Evolutionary conservation across 1,140 invertebrate genomes (phyloP).

Genomic region (Bombus balteatus): DNA sequence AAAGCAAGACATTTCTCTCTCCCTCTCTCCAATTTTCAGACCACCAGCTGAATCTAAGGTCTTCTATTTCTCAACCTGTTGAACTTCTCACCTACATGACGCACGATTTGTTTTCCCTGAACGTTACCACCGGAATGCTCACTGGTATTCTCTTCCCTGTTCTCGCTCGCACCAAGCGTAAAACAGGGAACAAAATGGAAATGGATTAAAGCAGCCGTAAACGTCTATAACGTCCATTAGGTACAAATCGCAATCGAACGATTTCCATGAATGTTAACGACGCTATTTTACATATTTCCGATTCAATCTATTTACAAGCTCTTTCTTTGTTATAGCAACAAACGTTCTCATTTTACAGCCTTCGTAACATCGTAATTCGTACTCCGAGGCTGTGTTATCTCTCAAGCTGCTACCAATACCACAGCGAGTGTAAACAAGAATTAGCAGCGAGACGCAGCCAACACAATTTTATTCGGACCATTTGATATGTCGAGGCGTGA

Average conservation of each 20-base stretch:
- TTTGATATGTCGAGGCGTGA: neutral
- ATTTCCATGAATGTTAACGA: conserved; percentile 39
- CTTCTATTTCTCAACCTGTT: conserved; percentile 64
- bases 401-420: neutral
- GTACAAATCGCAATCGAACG: conserved; percentile 9
- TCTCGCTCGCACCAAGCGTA: neutral
- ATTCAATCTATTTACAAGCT: neutral
- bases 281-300: conserved; percentile 20
- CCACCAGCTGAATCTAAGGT: conserved; percentile 12
- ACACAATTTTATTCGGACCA: neutral
- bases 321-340: too few relatives aligned
- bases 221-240: conserved; percentile 10
- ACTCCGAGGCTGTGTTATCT: too few relatives aligned
- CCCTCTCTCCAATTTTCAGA: conserved; percentile 39
- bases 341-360: neutral
- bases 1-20: neutral
- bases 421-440: neutral
- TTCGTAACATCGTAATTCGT: neutral
- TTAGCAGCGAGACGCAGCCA: neutral
- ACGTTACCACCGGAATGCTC: conserved; percentile 32
- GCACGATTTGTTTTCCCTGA: conserved; percentile 59
- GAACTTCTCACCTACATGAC: conserved; percentile 52
- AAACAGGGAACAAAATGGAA: neutral
- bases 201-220: conserved; percentile 16
- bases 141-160: neutral